A percentile compares a stretch with the other conserved stretches of the same genome.
These are phyloP conservation scores for Semaprochilodus insignis DNA, from an alignment of 2,797 vertebrate genomes.

Conservation along the genomic window DNA sequence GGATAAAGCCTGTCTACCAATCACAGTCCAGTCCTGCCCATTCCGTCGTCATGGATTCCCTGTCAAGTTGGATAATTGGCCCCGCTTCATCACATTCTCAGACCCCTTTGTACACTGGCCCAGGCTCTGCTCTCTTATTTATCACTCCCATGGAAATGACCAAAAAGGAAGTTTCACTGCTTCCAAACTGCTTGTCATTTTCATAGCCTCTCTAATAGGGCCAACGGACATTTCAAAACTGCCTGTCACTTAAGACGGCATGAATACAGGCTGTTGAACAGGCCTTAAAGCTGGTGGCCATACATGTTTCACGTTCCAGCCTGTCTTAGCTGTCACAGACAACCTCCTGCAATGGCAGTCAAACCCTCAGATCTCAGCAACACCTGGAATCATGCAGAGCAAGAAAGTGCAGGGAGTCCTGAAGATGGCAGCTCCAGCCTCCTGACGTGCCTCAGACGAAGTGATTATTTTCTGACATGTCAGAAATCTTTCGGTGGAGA, in stretches of 20 bases:
- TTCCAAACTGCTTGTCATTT: background rate
- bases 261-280: background rate
- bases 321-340: background rate
- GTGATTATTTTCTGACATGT: constrained; percentile 33
- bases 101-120: constrained; percentile 65
- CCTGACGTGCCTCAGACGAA: background rate
- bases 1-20: constrained; percentile 28
- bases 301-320: background rate
- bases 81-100: constrained; percentile 70
- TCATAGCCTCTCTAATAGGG: background rate
- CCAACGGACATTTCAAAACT: background rate
- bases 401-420: constrained; percentile 14
- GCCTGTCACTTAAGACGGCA: background rate
- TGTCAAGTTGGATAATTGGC: constrained; percentile 76
- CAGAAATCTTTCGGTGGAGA: constrained; percentile 11
- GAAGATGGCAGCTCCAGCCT: constrained; percentile 30
- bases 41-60: constrained; percentile 59
- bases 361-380: background rate
- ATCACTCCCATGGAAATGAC: constrained; percentile 15
- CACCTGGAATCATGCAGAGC: background rate
- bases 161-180: background rate
- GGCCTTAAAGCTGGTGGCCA: background rate
- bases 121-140: constrained; percentile 58
- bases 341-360: background rate
- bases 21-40: constrained; percentile 36